Evolutionary conservation across 2,113 vertebrate genomes (phyloP), one percentile per base, ranked within the genome.

Genomic region (Ammospiza caudacuta): DNA sequence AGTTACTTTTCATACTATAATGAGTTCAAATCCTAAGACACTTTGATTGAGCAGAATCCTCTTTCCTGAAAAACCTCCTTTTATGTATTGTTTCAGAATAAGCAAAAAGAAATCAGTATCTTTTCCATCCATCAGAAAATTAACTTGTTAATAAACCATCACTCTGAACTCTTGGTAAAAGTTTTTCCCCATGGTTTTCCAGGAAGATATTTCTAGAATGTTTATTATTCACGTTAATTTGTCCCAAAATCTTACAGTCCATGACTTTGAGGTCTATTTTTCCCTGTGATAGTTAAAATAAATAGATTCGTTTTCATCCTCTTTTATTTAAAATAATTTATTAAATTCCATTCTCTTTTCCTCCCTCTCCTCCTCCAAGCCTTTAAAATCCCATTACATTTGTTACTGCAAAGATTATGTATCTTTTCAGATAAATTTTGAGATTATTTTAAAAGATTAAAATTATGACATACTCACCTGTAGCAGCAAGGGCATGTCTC

Each of bases 401-500:
- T 79, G 14, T 54, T 46, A 69, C 9, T 49, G 31, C 80, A 91
- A 59, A 44, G 18, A 69, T 12, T 35, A 24, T 24, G 7, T 35
- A 59, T 35, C 22, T 3, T 59, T 59, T 59, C 57, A 59, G 22
- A 59, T 59, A 59, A 35, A 24, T 59, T 59, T 59, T 59, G 9
- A 16, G 57, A 59, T 24, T 59, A 35, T 59, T 59, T 59, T 35
- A 59, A 59, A 24, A 35, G 1, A 59, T 23, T 76, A 83, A 31
- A 94, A 94, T 84, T 64, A 89, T 12, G 6, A 54, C n/a, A 70
- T 51, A 89, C 76, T 96, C 78, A 99, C 99, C 98, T 96, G 98
- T 98, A 70, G 98, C 97, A 95, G 98, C 99, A 58, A 99, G 97
- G 0, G 98, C 97, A 81, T 99, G 99, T 96, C 99, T 98, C 76